Evolutionary conservation across 2,888 invertebrate species (phyloP).

Genomic region (Synergus japonicus): DNA sequence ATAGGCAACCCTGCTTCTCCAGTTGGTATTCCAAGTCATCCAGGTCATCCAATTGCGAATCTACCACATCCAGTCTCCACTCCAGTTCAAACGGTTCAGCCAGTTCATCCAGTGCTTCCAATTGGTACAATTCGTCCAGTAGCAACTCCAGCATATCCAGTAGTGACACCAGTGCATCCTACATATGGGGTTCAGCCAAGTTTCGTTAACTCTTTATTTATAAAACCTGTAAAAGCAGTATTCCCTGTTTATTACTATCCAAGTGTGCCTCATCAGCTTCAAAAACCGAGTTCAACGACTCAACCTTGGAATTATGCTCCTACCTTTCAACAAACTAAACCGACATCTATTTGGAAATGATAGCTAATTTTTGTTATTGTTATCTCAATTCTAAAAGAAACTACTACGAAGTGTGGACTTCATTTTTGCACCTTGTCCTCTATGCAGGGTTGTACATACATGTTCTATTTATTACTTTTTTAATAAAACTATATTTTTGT

Average conservation of each 20-base stretch:
- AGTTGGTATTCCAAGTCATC: slow-evolving; percentile 54
- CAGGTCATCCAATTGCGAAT: slow-evolving; percentile 53
- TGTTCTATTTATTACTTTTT: slow-evolving; percentile 65
- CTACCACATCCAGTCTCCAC: slow-evolving; percentile 55
- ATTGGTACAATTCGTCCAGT: slow-evolving; percentile 54
- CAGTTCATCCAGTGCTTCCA: slow-evolving; percentile 51
- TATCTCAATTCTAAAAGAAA: background rate
- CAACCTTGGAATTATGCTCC: slow-evolving; percentile 73
- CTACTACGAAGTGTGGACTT: slow-evolving; percentile 4
- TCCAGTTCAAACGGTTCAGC: slow-evolving; percentile 38
- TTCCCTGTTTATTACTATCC: slow-evolving; percentile 71
- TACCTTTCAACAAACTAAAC: slow-evolving; percentile 62
- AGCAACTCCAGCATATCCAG: slow-evolving; percentile 50
- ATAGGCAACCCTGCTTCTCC: slow-evolving; percentile 47
- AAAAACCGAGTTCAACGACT: slow-evolving; percentile 62
- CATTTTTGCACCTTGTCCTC: slow-evolving; percentile 43
- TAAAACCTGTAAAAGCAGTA: slow-evolving; percentile 70
- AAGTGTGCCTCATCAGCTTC: slow-evolving; percentile 62
- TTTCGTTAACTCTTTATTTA: slow-evolving; percentile 62
- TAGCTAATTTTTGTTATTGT: background rate
- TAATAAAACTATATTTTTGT: slow-evolving; percentile 59
- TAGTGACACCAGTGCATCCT: slow-evolving; percentile 61
- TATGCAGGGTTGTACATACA: slow-evolving; percentile 60
- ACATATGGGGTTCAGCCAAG: slow-evolving; percentile 65
- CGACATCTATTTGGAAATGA: slow-evolving; percentile 68